phyloP scores from a whole-genome alignment of 2,113 vertebrate species.

The Xenopus tropicalis region DNA sequence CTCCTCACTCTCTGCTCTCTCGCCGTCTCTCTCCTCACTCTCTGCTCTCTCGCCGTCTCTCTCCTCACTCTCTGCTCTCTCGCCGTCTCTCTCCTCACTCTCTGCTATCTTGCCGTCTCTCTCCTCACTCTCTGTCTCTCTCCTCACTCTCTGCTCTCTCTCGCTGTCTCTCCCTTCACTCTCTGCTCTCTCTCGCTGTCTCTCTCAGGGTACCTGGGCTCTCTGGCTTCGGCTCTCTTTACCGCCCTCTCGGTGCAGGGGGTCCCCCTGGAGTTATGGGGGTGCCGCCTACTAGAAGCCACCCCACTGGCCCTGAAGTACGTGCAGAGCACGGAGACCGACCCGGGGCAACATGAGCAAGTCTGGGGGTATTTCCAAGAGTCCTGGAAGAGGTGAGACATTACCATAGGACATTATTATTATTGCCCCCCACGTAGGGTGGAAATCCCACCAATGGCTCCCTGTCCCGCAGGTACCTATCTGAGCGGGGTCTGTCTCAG shows the following conservation, averaged over 20 bases:
- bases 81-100: too few species aligned
- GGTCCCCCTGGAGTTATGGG: slow-evolving; percentile 69
- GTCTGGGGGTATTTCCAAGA: slow-evolving; percentile 74
- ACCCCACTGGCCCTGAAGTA: slow-evolving; percentile 69
- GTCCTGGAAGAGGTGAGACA: slow-evolving; percentile 70
- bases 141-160: not conserved
- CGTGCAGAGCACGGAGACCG: slow-evolving; percentile 52
- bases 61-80: too few species aligned
- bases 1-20: too few species aligned
- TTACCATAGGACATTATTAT: too few species aligned
- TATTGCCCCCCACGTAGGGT: too few species aligned
- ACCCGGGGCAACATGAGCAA: slow-evolving; percentile 59
- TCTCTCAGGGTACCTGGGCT: slow-evolving; percentile 58
- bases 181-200: not conserved
- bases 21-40: too few species aligned
- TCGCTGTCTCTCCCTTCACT: not conserved
- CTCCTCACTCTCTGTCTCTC: too few species aligned
- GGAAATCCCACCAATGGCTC: too few species aligned
- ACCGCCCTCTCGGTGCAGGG: slow-evolving; percentile 67
- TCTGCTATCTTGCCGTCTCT: too few species aligned
- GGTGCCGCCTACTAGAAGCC: slow-evolving; percentile 67
- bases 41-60: too few species aligned
- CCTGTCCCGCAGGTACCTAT: slow-evolving; percentile 65
- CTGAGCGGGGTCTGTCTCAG: slow-evolving; percentile 61
- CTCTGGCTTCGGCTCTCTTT: slow-evolving; percentile 71